A percentile compares a stretch with the other conserved stretches of the same genome.
Conservation (phyloP, 2,797 vertebrate genomes). For the Bryconaethiops microstoma region DNA sequence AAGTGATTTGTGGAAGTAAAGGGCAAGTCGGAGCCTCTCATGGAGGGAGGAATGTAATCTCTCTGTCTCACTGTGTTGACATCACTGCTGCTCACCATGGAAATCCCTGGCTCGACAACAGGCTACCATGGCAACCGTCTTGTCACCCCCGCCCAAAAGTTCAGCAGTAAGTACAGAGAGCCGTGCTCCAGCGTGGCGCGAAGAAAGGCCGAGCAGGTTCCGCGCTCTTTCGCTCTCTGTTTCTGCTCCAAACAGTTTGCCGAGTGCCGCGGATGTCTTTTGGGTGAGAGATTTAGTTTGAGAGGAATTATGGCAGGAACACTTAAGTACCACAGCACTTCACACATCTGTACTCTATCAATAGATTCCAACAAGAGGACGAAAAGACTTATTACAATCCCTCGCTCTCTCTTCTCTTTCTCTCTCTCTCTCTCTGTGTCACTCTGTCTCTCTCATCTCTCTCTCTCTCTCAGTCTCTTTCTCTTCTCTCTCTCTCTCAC, state of each 20-base stretch:
- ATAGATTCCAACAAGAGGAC: conserved; percentile 33
- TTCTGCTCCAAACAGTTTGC: conserved; percentile 10
- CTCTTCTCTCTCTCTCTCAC: no score
- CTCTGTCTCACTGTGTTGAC: conserved; percentile 66
- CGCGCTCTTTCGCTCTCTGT: conserved; percentile 6
- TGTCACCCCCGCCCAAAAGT: conserved; percentile 54
- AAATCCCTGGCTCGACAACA: conserved; percentile 65
- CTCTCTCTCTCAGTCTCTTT: no score
- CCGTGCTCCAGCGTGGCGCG: conserved; percentile 15
- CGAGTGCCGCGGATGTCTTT: conserved; percentile 32
- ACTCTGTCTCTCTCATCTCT: no score
- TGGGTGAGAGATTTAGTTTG: conserved; percentile 18
- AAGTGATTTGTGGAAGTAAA: conserved; percentile 36
- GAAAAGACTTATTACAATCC: background rate
- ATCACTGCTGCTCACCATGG: conserved; percentile 64
- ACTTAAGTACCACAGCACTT: conserved; percentile 35
- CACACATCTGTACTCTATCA: conserved; percentile 48
- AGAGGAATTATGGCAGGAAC: conserved; percentile 43
- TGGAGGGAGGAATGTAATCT: conserved; percentile 64
- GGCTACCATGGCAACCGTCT: conserved; percentile 70
- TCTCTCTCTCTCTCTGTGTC: no score
- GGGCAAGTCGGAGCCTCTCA: conserved; percentile 49
- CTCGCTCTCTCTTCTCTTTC: background rate
- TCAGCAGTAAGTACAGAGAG: conserved; percentile 30
- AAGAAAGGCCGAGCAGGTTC: conserved; percentile 20